A percentile compares a stretch with the other conserved stretches of the same genome.
These are phyloP conservation scores for Nezara viridula DNA, from an alignment of 2,888 invertebrate genomes.

Conservation along the genomic window DNA sequence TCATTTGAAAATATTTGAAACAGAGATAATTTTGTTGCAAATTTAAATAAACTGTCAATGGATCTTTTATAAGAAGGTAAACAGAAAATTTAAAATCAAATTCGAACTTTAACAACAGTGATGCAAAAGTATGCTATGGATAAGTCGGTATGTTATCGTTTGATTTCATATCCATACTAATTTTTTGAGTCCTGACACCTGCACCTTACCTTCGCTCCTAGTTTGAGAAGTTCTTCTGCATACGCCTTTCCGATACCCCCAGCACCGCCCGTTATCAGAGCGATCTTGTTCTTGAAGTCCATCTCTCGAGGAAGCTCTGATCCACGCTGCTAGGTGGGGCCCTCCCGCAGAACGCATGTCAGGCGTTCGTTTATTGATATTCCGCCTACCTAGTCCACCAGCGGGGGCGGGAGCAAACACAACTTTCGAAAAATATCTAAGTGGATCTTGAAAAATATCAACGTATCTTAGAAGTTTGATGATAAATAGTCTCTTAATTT, in stretches of 20 bases:
- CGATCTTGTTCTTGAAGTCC: conserved; percentile 83
- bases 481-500: too few relatives aligned
- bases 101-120: background rate
- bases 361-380: conserved; percentile 44
- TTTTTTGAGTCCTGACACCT: background rate
- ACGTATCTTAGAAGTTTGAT: too few relatives aligned
- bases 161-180: background rate
- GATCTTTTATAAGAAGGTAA: background rate
- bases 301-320: conserved; percentile 68
- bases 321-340: conserved; percentile 54
- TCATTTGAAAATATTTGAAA: background rate
- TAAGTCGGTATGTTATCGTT: background rate
- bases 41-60: background rate
- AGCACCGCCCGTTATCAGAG: conserved; percentile 80
- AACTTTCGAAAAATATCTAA: background rate
- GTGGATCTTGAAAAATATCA: too few relatives aligned
- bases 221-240: conserved; percentile 79
- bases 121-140: background rate
- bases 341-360: conserved; percentile 27
- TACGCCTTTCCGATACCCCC: conserved; percentile 82
- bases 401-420: conserved; percentile 20
- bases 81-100: background rate
- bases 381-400: background rate
- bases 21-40: background rate
- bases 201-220: conserved; percentile 79